Percentiles rank a stretch among this genome's conserved stretches.
Evolutionary conservation across 2,113 vertebrate genomes (phyloP).

Genomic region (Terrapene triunguis): DNA sequence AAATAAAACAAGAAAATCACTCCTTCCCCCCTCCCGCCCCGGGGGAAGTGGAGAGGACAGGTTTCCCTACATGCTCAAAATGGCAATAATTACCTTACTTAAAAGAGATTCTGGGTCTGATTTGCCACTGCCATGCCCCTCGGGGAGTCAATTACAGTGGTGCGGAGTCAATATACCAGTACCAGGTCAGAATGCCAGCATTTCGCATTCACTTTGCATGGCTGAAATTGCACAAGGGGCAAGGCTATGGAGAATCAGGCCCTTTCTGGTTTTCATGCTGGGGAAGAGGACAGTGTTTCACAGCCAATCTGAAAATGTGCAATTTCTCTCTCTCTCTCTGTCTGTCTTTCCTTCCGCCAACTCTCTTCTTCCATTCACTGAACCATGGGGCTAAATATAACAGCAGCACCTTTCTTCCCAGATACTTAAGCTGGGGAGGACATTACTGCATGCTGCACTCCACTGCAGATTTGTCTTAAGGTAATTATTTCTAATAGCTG

Average conservation of each 20-base stretch:
- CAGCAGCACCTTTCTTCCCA: conserved; percentile 43
- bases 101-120: conserved; percentile 58
- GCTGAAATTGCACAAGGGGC: neutral
- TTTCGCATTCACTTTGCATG: neutral
- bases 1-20: conserved; percentile 56
- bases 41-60: conserved; percentile 48
- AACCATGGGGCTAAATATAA: conserved; percentile 51
- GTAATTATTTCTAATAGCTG: conserved; percentile 80
- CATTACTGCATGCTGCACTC: conserved; percentile 62
- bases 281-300: neutral
- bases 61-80: conserved; percentile 39
- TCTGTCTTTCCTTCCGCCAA: conserved; percentile 1
- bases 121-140: conserved; percentile 50
- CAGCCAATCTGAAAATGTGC: neutral
- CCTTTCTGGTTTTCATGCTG: neutral
- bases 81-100: conserved; percentile 61
- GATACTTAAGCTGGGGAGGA: conserved; percentile 55
- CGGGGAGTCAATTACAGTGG: conserved; percentile 55
- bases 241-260: accelerated
- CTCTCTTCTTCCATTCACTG: neutral
- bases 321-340: neutral
- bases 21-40: neutral
- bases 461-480: conserved; percentile 60
- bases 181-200: conserved; percentile 32
- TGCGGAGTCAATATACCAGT: conserved; percentile 40